A percentile compares a stretch with the other conserved stretches of the same genome.
Evolutionary conservation across 2,888 invertebrate species (phyloP).

Genomic region (Globia sparganii): DNA sequence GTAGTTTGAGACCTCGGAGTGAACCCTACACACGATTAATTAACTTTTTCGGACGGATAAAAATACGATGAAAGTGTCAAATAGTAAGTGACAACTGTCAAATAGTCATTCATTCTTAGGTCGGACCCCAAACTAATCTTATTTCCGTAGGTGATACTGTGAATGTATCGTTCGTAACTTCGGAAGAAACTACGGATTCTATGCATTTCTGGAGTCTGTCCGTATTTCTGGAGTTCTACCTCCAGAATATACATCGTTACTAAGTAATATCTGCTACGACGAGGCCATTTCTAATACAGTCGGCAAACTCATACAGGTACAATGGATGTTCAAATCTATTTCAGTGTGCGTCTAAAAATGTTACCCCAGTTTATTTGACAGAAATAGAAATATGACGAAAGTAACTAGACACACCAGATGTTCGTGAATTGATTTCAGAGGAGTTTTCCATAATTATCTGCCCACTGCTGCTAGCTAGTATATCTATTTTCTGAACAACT

Average conservation of each 20-base stretch:
- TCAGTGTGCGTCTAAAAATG: background rate
- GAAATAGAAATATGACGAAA: conserved; percentile 20
- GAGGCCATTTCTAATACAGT: background rate
- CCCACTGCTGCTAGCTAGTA: background rate
- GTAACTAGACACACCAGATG: background rate
- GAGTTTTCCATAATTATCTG: background rate
- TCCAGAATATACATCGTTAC: background rate
- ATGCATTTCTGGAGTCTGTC: too few relatives aligned
- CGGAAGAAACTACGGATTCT: too few relatives aligned
- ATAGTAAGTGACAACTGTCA: too few relatives aligned
- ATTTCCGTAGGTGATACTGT: too few relatives aligned
- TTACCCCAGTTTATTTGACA: conserved; percentile 2
- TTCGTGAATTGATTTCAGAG: background rate
- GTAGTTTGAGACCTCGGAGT: background rate
- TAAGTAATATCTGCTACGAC: background rate
- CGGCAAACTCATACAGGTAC: background rate
- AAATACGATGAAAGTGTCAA: too few relatives aligned
- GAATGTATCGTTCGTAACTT: too few relatives aligned
- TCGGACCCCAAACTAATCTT: too few relatives aligned
- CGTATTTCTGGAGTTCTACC: too few relatives aligned
- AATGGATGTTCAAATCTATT: conserved; percentile 17
- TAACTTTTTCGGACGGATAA: too few relatives aligned
- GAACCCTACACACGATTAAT: too few relatives aligned
- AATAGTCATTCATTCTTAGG: too few relatives aligned
- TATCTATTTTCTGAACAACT: background rate